Evolutionary conservation across 2,888 invertebrate genomes (phyloP), one percentile per base, ranked within the genome.

Genomic region (Epinotia ramella): DNA sequence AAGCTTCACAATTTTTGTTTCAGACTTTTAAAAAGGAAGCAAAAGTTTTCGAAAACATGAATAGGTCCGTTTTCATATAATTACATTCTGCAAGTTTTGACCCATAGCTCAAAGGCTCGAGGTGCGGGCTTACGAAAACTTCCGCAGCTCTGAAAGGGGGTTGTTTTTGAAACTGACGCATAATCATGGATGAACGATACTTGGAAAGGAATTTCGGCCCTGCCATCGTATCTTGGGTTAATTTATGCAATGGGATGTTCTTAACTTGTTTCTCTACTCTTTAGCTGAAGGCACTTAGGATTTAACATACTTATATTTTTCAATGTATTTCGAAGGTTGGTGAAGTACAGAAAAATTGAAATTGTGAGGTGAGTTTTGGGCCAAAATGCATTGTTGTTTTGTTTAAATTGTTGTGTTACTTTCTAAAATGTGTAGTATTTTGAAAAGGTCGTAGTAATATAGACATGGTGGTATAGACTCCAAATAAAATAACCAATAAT

Each of bases 51-150:
- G 28, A 20, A 73, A 66, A 60, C 73, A 59, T 72, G 63, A 71
- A 64, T 40, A 65, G 57, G 57, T 56, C 69, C 40, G 49, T 64
- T 74, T 74, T 74, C 69, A 59, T 49, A 70, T 74, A 70, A 74
- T 74, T 59, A 70, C 69, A 74, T 69, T 74, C 64, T 20, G 20
- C 57, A 20, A 69, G 74, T 69, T 74, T 20, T 13, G 49, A n/a
- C 66, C 60, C 46, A 16, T 49, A 69, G 69, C 69, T 74, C 69
- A 74, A 74, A 74, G 64, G 74, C 63, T 73, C 68, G 46, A 57
- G 49, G 62, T 56, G 44, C 40, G 28, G 24, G 63, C 74, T 70
- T 69, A 69, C 28, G 59, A 57, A 65, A 74, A 74, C 64, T 74
- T 74, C 67, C 53, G n/a, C 20, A 57, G 40, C 67, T 40, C 56